These are phyloP conservation scores for Hyposoter didymator DNA, from an alignment of 2,888 invertebrate genomes.

Conservation along the genomic window DNA sequence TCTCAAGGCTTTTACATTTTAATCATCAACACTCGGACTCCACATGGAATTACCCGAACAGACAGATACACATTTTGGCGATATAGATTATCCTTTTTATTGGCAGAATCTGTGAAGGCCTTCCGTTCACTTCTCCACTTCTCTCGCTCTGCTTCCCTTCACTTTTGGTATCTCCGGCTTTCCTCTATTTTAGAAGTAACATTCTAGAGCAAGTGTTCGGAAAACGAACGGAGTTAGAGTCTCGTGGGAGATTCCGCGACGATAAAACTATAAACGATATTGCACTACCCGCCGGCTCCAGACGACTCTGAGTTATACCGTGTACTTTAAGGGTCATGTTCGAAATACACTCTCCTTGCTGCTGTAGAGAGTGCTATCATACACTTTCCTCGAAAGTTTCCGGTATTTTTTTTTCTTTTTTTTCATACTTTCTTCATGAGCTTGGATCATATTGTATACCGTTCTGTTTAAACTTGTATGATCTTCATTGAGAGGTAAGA, in stretches of 20 bases:
- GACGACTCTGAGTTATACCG: constrained; percentile 43
- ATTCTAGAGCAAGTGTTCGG: constrained; percentile 32
- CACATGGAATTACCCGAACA: not conserved
- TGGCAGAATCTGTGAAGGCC: constrained; percentile 20
- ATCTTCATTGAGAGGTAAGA: constrained; percentile 2
- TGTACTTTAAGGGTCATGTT: constrained; percentile 50
- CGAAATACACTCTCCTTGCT: constrained; percentile 24
- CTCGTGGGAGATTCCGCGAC: constrained; percentile 46
- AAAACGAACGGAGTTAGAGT: constrained; percentile 6
- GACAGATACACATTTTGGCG: not conserved
- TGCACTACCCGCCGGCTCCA: constrained; percentile 41
- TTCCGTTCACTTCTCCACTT: not conserved
- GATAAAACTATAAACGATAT: constrained; percentile 60
- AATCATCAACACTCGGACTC: not conserved
- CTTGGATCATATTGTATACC: constrained; percentile 13
- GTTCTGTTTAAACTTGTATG: constrained; percentile 18
- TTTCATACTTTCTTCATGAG: constrained; percentile 6
- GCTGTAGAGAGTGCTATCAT: not conserved
- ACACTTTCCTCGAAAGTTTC: constrained; percentile 21
- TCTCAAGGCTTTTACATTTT: not conserved
- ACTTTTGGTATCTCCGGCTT: not conserved
- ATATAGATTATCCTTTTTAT: constrained; percentile 24
- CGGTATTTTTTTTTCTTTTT: not conserved
- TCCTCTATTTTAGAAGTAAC: constrained; percentile 27
- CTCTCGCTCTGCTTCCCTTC: not conserved